phyloP scores from a whole-genome alignment of 1,140 invertebrate genomes.

The Lasioglossum albipes region DNA sequence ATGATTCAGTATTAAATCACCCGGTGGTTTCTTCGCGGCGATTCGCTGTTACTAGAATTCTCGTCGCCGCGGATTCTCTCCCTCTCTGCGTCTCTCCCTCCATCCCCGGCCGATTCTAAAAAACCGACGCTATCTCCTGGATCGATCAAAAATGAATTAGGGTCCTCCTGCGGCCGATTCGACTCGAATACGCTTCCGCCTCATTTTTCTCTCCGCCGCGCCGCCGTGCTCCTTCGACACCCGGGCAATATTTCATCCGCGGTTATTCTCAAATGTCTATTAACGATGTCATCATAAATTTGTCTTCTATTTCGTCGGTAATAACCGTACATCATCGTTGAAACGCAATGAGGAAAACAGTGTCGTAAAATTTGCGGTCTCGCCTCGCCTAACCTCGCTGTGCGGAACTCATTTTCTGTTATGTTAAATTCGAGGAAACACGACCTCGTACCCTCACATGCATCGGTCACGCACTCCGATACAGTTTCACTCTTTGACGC shows the following conservation, averaged over 20 bases:
- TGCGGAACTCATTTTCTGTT: background rate
- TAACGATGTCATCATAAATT: conserved; percentile 36
- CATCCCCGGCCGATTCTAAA: background rate
- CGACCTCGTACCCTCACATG: too few species aligned
- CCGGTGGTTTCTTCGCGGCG: background rate
- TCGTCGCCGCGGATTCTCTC: background rate
- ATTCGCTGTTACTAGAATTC: conserved; percentile 5
- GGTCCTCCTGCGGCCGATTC: conserved; percentile 25
- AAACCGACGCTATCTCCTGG: conserved; percentile 2
- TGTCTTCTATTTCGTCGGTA: conserved; percentile 31
- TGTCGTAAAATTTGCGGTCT: conserved; percentile 23
- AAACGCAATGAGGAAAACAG: conserved; percentile 24
- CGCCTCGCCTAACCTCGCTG: background rate
- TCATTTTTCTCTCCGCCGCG: conserved; percentile 16
- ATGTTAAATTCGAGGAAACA: background rate
- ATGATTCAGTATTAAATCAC: background rate
- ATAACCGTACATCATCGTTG: conserved; percentile 31
- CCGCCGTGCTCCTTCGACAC: conserved; percentile 15
- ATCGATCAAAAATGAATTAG: conserved; percentile 37
- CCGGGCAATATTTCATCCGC: conserved; percentile 28
- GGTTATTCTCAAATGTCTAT: conserved; percentile 42
- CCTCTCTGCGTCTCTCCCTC: background rate
- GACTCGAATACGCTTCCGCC: conserved; percentile 25
- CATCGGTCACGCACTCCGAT: too few species aligned
- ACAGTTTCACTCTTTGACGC: too few species aligned